Percentiles rank a stretch among this genome's conserved stretches.
Evolutionary conservation across 2,113 vertebrate genomes (phyloP).

Genomic region (Kryptolebias marmoratus): DNA sequence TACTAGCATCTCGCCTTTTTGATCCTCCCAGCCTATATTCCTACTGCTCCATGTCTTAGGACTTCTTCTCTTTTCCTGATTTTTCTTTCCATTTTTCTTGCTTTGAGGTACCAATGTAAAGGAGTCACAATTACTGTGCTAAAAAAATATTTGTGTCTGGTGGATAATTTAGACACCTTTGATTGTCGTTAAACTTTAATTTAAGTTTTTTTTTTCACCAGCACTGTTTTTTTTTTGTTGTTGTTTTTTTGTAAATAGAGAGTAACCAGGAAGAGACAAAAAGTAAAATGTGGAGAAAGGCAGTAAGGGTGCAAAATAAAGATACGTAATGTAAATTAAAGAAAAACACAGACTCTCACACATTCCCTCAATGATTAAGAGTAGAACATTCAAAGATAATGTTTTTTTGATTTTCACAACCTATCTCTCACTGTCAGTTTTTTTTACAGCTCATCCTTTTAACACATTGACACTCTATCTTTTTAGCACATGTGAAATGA

Average conservation of each 20-base stretch:
- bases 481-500: conserved; percentile 72
- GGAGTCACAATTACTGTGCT: conserved; percentile 30
- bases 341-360: conserved; percentile 65
- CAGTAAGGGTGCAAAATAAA: conserved; percentile 10
- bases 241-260: conserved; percentile 8
- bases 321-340: conserved; percentile 69
- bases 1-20: conserved; percentile 3
- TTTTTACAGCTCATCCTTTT: conserved; percentile 70
- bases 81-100: not conserved
- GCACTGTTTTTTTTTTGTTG: not conserved
- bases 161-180: no score
- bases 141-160: not conserved
- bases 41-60: not conserved
- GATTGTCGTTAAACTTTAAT: conserved; percentile 27
- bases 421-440: conserved; percentile 75
- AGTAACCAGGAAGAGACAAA: not conserved
- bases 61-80: not conserved
- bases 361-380: conserved; percentile 66
- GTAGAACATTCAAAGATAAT: conserved; percentile 71
- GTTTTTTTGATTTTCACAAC: not conserved
- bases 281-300: not conserved
- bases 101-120: conserved; percentile 7
- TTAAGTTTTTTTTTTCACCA: conserved; percentile 30
- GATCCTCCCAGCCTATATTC: not conserved
- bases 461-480: conserved; percentile 65